phyloP scores from a whole-genome alignment of 2,888 invertebrate genomes.

The Troides helena region DNA sequence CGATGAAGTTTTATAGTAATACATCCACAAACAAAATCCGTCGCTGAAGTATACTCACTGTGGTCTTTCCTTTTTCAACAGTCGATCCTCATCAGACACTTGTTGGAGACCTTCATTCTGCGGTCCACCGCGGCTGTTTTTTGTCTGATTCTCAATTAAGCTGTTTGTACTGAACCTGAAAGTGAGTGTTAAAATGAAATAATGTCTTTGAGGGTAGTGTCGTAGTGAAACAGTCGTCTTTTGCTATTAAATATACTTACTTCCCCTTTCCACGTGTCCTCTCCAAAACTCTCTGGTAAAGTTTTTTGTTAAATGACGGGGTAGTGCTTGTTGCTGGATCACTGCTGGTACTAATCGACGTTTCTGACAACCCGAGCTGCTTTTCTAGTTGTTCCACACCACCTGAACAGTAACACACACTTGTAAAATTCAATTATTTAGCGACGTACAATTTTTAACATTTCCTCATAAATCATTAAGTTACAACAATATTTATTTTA shows the following conservation, averaged over 20 bases:
- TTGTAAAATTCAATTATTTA: too few relatives aligned
- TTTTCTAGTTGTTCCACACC: conserved; percentile 93
- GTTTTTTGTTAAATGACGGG: conserved; percentile 85
- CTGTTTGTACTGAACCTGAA: conserved; percentile 42
- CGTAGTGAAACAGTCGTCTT: too few relatives aligned
- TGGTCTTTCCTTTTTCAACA: conserved; percentile 71
- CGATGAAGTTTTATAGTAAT: too few relatives aligned
- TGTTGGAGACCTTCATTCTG: conserved; percentile 76
- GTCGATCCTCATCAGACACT: conserved; percentile 53
- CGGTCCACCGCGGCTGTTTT: conserved; percentile 74
- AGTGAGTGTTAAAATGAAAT: conserved; percentile 2
- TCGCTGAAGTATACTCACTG: conserved; percentile 55
- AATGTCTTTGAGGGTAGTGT: too few relatives aligned
- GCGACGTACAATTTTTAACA: too few relatives aligned
- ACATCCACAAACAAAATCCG: not conserved
- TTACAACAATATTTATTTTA: too few relatives aligned
- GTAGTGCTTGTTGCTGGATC: conserved; percentile 78
- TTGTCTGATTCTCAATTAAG: conserved; percentile 42
- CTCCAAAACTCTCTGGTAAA: conserved; percentile 87
- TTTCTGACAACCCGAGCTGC: conserved; percentile 79
- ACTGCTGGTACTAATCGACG: conserved; percentile 63
- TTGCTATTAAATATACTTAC: conserved; percentile 40
- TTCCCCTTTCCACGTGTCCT: conserved; percentile 64
- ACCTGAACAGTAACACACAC: conserved; percentile 61
- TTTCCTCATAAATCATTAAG: too few relatives aligned